Evolutionary conservation across 1,140 invertebrate species (phyloP).

Genomic region (Drosophila prosaltans): DNA sequence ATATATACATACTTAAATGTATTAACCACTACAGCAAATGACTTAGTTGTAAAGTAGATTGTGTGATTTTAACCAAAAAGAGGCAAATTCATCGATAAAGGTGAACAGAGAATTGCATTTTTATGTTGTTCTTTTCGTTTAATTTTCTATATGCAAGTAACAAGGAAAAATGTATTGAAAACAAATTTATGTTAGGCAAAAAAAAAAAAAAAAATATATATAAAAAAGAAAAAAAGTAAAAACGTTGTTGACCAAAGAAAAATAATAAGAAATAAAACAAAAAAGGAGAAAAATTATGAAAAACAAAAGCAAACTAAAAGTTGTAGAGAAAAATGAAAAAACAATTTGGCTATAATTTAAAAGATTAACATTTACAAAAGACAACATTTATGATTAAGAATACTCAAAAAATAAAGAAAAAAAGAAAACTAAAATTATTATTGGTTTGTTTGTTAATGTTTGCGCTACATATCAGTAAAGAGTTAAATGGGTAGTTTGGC

Average conservation of each 20-base stretch:
- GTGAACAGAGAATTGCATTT: constrained; percentile 64
- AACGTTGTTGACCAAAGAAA: constrained; percentile 77
- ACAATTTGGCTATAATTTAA: constrained; percentile 61
- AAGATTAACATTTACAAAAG: constrained; percentile 44
- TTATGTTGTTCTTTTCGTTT: constrained; percentile 71
- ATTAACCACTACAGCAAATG: constrained; percentile 38
- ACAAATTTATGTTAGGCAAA: constrained; percentile 38
- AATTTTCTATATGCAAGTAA: constrained; percentile 45
- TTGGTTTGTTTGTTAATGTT: constrained; percentile 83
- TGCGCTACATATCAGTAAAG: constrained; percentile 83
- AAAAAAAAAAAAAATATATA: constrained; percentile 27
- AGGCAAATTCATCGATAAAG: constrained; percentile 40
- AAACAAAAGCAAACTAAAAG: constrained; percentile 25
- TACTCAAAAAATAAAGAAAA: constrained; percentile 49
- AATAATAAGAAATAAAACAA: constrained; percentile 39
- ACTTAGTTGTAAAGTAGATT: constrained; percentile 62
- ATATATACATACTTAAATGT: constrained; percentile 19
- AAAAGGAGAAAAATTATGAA: constrained; percentile 24
- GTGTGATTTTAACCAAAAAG: constrained; percentile 72
- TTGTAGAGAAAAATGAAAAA: constrained; percentile 49
- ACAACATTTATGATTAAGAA: constrained; percentile 54
- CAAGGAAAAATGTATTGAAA: constrained; percentile 28
- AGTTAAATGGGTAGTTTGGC: constrained; percentile 77
- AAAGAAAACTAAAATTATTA: constrained; percentile 65
- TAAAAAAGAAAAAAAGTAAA: constrained; percentile 54